phyloP scores from a whole-genome alignment of 2,113 vertebrate genomes.

The Perccottus glenii region DNA sequence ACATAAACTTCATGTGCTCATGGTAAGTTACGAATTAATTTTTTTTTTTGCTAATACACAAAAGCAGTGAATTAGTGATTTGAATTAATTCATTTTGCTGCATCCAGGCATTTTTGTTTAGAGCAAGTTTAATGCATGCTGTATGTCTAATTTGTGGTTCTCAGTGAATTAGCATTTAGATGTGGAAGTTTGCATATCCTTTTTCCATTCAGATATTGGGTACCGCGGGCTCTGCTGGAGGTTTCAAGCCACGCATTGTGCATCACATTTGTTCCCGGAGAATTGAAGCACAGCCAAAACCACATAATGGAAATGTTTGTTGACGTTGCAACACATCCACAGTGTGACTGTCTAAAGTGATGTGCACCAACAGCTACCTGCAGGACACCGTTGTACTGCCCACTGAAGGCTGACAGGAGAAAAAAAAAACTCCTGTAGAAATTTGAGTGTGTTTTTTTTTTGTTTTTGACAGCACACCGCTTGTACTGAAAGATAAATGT shows the following conservation, averaged over 20 bases:
- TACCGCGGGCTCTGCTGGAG: constrained; percentile 18
- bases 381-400: background rate
- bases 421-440: too few species aligned
- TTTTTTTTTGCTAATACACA: too few species aligned
- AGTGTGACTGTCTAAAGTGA: background rate
- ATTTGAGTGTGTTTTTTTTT: background rate
- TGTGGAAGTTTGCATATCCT: constrained; percentile 37
- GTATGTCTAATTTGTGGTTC: constrained; percentile 4
- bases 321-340: background rate
- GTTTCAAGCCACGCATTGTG: background rate
- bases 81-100: background rate
- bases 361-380: background rate
- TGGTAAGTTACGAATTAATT: too few species aligned
- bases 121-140: background rate
- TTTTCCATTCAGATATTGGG: constrained; percentile 29
- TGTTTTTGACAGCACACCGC: background rate
- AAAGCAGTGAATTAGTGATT: too few species aligned
- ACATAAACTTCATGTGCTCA: too few species aligned
- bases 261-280: constrained; percentile 37
- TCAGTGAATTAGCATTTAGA: constrained; percentile 58
- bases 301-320: constrained; percentile 32
- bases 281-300: constrained; percentile 26
- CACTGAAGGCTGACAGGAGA: background rate
- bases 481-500: background rate
- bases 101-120: background rate